Evolutionary conservation across 2,888 invertebrate genomes (phyloP), one percentile per base, ranked within the genome.

Genomic region (Trichogramma evanescens): DNA sequence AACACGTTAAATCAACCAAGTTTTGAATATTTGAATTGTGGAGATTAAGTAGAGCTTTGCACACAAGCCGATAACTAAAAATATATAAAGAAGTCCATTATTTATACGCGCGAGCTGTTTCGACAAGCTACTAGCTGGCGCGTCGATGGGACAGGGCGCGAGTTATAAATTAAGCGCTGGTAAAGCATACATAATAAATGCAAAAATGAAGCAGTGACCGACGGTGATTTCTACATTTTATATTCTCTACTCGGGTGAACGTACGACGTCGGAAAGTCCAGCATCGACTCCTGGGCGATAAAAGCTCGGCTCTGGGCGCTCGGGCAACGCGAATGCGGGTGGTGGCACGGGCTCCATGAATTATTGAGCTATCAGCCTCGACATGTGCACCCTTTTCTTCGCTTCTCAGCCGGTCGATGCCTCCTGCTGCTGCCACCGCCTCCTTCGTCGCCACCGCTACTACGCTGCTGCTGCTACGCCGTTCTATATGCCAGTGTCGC

Each of bases 331-430:
- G 13, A 13, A 13, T 13, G 13, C 13, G 13, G 13, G 13, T 13
- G 13, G 13, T 13, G 13, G 13, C 13, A 2, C 48, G 46, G 45
- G 64, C 61, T 63, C 54, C 50, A 64, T 65, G 66, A 68, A 68
- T 68, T 68, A 67, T 68, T 65, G 66, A 68, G 61, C 60, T 67
- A 61, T 56, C 64, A 45, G 50, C 59, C 49, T 55, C 57, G 57
- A 56, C 58, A 50, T 39, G 55, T 55, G 41, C 53, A 59, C 40
- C 42, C 13, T 13, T 13, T 13, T 13, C 13, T 13, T 13, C 13
- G 13, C 13, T 13, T 13, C 13, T 13, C 13, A 13, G 13, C 13
- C 13, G 13, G 13, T 13, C 13, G 13, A 13, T 13, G 13, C 13
- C 13, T 13, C 13, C 13, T 13, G 13, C 13, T 13, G 13, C 13